These are phyloP conservation scores for Nanorana parkeri DNA, from an alignment of 2,113 vertebrate species.

Conservation along the genomic window DNA sequence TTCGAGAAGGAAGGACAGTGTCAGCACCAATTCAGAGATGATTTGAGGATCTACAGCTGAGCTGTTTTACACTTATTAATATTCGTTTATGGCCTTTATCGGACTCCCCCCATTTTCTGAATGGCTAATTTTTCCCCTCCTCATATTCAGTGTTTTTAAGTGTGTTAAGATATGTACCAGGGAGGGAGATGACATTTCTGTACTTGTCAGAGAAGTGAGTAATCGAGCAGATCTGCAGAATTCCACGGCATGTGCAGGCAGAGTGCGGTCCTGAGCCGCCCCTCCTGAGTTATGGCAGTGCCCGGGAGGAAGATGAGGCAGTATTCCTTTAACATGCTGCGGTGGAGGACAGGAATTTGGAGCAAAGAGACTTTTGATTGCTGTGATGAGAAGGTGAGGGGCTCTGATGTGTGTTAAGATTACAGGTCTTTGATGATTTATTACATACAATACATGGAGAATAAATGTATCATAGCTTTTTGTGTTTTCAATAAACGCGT, in stretches of 20 bases:
- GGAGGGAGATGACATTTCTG: background rate
- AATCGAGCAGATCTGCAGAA: conserved; percentile 71
- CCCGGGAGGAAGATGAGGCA: conserved; percentile 54
- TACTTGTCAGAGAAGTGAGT: conserved; percentile 62
- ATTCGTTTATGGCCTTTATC: too few species aligned
- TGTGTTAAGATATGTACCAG: background rate
- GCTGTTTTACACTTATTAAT: too few species aligned
- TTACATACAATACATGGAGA: too few species aligned
- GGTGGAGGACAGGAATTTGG: conserved; percentile 71
- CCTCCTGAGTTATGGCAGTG: conserved; percentile 60
- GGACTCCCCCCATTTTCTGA: too few species aligned
- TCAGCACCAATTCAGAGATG: too few species aligned
- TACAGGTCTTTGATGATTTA: too few species aligned
- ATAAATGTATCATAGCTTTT: too few species aligned
- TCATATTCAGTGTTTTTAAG: background rate
- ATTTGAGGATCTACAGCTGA: too few species aligned
- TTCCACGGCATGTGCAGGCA: conserved; percentile 82
- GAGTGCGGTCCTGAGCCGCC: conserved; percentile 57
- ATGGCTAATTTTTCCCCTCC: too few species aligned
- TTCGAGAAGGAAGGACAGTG: too few species aligned
- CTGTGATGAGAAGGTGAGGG: conserved; percentile 73
- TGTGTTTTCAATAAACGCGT: too few species aligned
- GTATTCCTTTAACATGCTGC: conserved; percentile 65
- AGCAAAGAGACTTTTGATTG: conserved; percentile 67
- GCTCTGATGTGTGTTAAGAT: background rate